Percentiles rank a stretch among this genome's conserved stretches.
Conservation (phyloP, 2,888 invertebrate species). For the Macaria notata region DNA sequence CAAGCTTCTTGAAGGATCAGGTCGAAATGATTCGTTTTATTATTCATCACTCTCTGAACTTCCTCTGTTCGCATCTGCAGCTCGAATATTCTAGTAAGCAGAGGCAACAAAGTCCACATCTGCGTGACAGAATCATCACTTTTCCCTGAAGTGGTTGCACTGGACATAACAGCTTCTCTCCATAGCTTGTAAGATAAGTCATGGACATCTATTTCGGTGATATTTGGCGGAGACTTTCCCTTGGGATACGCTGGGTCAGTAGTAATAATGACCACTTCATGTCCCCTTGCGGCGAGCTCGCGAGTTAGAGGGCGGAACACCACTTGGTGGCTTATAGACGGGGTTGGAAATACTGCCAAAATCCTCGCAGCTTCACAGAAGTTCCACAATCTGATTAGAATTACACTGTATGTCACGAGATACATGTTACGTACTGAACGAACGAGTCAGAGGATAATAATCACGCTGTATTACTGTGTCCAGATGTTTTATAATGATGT, state of each 20-base stretch:
- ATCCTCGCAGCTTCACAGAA: conserved; percentile 35
- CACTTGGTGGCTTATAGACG: no score
- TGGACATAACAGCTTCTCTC: no score
- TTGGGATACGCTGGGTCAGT: no score
- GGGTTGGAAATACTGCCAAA: conserved; percentile 43
- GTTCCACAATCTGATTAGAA: not conserved
- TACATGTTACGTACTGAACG: no score
- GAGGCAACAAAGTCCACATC: conserved; percentile 6
- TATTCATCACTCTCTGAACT: conserved; percentile 20
- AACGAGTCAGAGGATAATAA: no score
- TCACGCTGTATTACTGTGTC: no score
- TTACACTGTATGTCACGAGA: no score
- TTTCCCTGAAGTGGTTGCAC: no score
- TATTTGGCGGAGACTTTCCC: conserved; percentile 39
- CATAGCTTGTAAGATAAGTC: no score
- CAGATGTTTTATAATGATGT: no score
- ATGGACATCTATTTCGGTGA: conserved; percentile 42
- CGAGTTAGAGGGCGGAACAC: no score
- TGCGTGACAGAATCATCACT: conserved; percentile 16
- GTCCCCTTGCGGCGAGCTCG: conserved; percentile 34
- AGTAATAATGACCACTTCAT: no score
- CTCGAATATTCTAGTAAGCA: conserved; percentile 20
- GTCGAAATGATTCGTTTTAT: conserved; percentile 28
- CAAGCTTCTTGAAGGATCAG: conserved; percentile 34
- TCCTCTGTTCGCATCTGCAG: conserved; percentile 23